Percentiles rank a stretch among this genome's conserved stretches.
Evolutionary conservation across 2,888 invertebrate genomes (phyloP).

Genomic region (Syritta pipiens): DNA sequence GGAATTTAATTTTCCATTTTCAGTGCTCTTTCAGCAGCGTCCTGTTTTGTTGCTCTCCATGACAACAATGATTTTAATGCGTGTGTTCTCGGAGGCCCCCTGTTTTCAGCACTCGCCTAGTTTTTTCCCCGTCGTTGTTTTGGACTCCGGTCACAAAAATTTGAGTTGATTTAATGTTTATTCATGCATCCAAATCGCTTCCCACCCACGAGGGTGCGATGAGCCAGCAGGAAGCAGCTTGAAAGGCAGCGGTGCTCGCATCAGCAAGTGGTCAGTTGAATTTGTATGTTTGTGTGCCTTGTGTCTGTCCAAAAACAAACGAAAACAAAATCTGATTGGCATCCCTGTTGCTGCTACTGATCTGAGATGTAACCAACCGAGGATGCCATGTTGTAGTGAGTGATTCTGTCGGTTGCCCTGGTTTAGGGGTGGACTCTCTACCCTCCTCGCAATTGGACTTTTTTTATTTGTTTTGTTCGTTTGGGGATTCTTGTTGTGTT

Average conservation of each 20-base stretch:
- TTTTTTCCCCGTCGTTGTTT: conserved; percentile 11
- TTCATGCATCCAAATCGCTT: conserved; percentile 67
- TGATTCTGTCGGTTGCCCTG: conserved; percentile 27
- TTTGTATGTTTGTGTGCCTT: conserved; percentile 26
- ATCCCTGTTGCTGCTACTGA: conserved; percentile 38
- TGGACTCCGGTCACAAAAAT: conserved; percentile 61
- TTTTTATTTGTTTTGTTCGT: background rate
- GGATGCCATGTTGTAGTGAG: conserved; percentile 38
- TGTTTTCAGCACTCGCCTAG: conserved; percentile 4
- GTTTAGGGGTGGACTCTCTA: conserved; percentile 21
- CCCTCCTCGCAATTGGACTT: background rate
- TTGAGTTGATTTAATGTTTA: conserved; percentile 70
- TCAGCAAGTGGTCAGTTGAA: conserved; percentile 62
- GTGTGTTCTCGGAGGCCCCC: conserved; percentile 4
- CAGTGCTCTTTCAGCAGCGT: background rate
- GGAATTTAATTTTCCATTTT: conserved; percentile 64
- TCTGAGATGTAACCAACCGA: conserved; percentile 39
- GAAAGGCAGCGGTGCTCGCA: conserved; percentile 2
- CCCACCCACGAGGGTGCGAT: background rate
- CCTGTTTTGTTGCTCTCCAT: conserved; percentile 22
- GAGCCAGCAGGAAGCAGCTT: conserved; percentile 49
- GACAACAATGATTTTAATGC: conserved; percentile 57
- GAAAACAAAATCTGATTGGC: conserved; percentile 38
- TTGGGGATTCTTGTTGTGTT: background rate
- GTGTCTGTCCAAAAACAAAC: conserved; percentile 31